phyloP scores from a whole-genome alignment of 2,888 invertebrate genomes.

The Pyrgus malvae region DNA sequence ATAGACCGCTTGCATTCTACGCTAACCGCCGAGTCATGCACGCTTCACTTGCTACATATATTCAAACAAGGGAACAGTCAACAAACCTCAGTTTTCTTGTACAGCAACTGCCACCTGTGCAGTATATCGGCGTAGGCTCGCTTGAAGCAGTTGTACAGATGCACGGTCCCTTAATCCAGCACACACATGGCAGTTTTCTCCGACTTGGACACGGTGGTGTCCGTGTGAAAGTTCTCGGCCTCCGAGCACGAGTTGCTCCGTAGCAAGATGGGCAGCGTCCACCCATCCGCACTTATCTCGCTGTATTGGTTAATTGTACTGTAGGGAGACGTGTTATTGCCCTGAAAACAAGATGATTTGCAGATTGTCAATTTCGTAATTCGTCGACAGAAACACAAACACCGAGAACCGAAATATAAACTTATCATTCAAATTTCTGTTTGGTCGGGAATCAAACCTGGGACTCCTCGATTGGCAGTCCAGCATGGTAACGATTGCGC shows the following conservation, averaged over 20 bases:
- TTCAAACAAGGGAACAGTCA: background rate
- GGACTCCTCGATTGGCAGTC: no score
- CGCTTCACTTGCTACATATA: no score
- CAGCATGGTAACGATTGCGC: no score
- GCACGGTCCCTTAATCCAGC: constrained; percentile 69
- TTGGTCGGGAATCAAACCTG: no score
- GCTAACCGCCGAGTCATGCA: no score
- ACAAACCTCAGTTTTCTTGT: constrained; percentile 88
- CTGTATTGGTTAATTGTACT: constrained; percentile 90
- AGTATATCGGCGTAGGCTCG: constrained; percentile 94
- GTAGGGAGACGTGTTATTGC: constrained; percentile 90
- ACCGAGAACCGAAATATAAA: no score
- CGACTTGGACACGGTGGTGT: constrained; percentile 60
- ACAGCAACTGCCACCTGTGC: constrained; percentile 91
- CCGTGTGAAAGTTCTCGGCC: constrained; percentile 86
- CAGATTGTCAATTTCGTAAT: no score
- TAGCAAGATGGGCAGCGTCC: constrained; percentile 86
- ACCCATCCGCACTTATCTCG: constrained; percentile 90
- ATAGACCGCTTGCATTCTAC: no score
- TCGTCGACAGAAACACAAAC: no score
- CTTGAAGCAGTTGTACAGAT: constrained; percentile 91
- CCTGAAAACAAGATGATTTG: constrained; percentile 58
- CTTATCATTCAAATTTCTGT: no score
- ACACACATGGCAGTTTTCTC: constrained; percentile 64
- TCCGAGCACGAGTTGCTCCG: constrained; percentile 95